Conservation (phyloP, 1,140 invertebrate genomes). For the Philopotamus ludificatus region DNA sequence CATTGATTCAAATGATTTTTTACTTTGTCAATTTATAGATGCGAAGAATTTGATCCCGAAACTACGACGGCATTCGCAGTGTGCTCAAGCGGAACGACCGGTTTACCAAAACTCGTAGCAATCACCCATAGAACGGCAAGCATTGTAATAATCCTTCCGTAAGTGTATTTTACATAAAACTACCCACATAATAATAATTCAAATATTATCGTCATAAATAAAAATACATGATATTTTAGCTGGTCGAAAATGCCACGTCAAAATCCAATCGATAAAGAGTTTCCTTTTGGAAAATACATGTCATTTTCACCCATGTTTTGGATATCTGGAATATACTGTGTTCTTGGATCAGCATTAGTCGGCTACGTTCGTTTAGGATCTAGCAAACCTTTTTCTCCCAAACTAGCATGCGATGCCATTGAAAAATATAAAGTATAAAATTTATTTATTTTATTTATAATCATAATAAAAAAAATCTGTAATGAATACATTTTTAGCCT, state of each 20-base stretch:
- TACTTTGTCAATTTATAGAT: slow-evolving; percentile 6
- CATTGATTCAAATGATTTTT: not conserved
- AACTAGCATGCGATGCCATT: slow-evolving; percentile 4
- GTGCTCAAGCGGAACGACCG: slow-evolving; percentile 37
- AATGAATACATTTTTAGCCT: slow-evolving; percentile 21
- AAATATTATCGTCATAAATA: not conserved
- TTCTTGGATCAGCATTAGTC: slow-evolving; percentile 8
- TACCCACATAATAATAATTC: not conserved
- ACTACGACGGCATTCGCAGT: slow-evolving; percentile 22
- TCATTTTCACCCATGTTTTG: slow-evolving; percentile 26
- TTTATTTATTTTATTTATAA: slow-evolving; percentile 10
- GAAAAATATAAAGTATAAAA: slow-evolving; percentile 20
- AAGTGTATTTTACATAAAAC: not conserved
- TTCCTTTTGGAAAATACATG: not conserved
- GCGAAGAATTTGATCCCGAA: slow-evolving; percentile 34
- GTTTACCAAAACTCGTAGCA: slow-evolving; percentile 35
- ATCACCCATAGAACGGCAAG: slow-evolving; percentile 18
- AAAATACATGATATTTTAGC: no score
- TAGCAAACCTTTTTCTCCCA: slow-evolving; percentile 6
- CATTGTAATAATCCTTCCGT: not conserved
- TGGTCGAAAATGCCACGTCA: not conserved
- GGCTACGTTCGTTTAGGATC: slow-evolving; percentile 5
- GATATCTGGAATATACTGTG: slow-evolving; percentile 16
- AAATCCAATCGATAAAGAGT: not conserved
- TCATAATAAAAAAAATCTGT: not conserved